These are phyloP conservation scores for Meteorus cinctellus DNA, from an alignment of 2,888 invertebrate genomes.

Conservation along the genomic window DNA sequence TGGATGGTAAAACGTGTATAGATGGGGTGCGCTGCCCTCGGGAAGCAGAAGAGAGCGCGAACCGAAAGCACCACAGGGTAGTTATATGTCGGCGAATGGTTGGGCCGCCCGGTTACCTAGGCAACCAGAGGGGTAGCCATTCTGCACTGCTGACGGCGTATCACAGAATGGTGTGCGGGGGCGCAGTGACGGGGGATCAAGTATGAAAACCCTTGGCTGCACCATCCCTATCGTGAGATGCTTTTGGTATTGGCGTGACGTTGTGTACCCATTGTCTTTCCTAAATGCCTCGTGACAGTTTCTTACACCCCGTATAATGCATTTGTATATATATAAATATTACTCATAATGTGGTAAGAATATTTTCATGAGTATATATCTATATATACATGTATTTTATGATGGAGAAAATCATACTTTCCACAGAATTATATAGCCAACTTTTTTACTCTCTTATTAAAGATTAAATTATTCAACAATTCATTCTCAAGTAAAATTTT, in stretches of 20 bases:
- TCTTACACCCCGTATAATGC: conserved; percentile 33
- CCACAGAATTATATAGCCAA: neutral
- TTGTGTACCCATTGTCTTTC: conserved; percentile 40
- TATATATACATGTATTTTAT: neutral
- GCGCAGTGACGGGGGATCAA: conserved; percentile 2
- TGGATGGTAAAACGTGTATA: conserved; percentile 48
- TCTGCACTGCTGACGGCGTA: conserved; percentile 71
- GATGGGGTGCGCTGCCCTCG: conserved; percentile 50
- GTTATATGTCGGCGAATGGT: conserved; percentile 63
- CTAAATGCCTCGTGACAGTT: conserved; percentile 39
- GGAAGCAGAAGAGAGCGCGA: conserved; percentile 19
- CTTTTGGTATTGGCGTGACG: conserved; percentile 30
- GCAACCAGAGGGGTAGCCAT: conserved; percentile 67
- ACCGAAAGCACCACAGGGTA: conserved; percentile 52
- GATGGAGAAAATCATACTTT: neutral
- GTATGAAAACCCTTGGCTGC: conserved; percentile 58
- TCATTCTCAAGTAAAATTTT: neutral
- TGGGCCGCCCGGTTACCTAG: conserved; percentile 69
- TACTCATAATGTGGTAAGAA: neutral
- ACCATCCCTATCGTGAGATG: conserved; percentile 50
- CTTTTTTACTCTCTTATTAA: neutral
- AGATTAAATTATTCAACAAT: conserved; percentile 1
- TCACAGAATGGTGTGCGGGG: conserved; percentile 53
- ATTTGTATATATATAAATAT: neutral
- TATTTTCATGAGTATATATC: neutral